phyloP scores from a whole-genome alignment of 2,113 vertebrate genomes.

The Synodontis membranacea region DNA sequence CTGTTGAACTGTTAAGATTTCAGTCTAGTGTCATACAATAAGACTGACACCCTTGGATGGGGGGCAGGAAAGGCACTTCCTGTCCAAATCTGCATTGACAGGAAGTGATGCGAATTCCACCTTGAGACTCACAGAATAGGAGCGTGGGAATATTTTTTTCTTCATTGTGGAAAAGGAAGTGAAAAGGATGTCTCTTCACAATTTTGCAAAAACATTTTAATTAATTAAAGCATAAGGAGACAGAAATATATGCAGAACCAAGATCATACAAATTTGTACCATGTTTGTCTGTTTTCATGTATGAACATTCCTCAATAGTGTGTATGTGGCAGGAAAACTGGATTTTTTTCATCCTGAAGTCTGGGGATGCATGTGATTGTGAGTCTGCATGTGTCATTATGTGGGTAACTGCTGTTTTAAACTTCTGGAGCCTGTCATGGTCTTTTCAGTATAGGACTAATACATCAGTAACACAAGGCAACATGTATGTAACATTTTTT shows the following conservation, averaged over 20 bases:
- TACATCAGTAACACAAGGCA: no score
- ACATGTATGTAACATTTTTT: no score
- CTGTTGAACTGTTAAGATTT: constrained; percentile 7
- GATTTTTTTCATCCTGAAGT: not conserved
- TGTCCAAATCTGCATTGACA: constrained; percentile 43
- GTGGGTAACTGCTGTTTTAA: not conserved
- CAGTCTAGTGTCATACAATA: constrained; percentile 29
- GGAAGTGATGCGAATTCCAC: constrained; percentile 50
- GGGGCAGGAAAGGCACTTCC: constrained; percentile 50
- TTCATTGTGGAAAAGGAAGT: not conserved
- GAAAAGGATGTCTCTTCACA: not conserved
- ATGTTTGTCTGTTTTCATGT: not conserved
- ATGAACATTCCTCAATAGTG: not conserved
- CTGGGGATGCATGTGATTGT: not conserved
- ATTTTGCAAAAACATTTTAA: not conserved
- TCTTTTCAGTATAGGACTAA: no score
- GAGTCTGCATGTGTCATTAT: not conserved
- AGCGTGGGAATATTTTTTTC: constrained; percentile 45
- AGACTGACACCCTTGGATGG: constrained; percentile 18
- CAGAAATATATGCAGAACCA: not conserved
- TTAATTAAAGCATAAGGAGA: not conserved
- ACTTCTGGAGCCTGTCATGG: no score
- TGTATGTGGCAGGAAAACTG: not conserved
- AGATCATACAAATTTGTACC: not conserved
- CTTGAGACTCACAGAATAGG: constrained; percentile 22